These are phyloP conservation scores for Pelobates cultripes DNA, from an alignment of 2,797 vertebrate genomes.

Conservation along the genomic window DNA sequence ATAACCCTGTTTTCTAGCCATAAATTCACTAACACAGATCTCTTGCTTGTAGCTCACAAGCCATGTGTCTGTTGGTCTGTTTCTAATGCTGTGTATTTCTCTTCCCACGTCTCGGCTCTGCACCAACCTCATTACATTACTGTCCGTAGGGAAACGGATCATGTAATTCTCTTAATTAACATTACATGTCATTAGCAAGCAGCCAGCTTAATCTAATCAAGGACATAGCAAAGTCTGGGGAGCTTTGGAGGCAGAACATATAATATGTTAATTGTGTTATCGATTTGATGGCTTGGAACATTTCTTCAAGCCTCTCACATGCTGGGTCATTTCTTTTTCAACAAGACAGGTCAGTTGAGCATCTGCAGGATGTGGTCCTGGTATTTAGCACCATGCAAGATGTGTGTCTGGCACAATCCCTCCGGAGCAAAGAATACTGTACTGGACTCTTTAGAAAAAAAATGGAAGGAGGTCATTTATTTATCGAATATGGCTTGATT, in stretches of 20 bases:
- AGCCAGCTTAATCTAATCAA: conserved; percentile 71
- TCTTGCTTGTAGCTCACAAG: conserved; percentile 40
- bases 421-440: too few species aligned
- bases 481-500: conserved; percentile 2
- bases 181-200: conserved; percentile 70
- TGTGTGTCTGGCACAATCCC: not conserved
- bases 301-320: conserved; percentile 58
- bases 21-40: conserved; percentile 38
- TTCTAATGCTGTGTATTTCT: conserved; percentile 16
- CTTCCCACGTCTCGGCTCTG: conserved; percentile 32
- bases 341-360: conserved; percentile 35
- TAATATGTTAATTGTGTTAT: conserved; percentile 78
- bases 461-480: not conserved
- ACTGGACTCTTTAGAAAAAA: not conserved
- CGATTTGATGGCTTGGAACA: conserved; percentile 77
- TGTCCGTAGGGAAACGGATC: conserved; percentile 65
- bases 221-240: conserved; percentile 74
- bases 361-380: not conserved
- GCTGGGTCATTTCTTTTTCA: conserved; percentile 38
- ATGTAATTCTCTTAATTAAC: conserved; percentile 71
- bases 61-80: conserved; percentile 25
- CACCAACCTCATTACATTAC: conserved; percentile 60
- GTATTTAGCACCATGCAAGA: not conserved
- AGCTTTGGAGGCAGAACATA: conserved; percentile 75
- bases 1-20: conserved; percentile 11